Base-by-base conservation (phyloP, 1,140 invertebrate species). In the Leucophenga varia region DNA sequence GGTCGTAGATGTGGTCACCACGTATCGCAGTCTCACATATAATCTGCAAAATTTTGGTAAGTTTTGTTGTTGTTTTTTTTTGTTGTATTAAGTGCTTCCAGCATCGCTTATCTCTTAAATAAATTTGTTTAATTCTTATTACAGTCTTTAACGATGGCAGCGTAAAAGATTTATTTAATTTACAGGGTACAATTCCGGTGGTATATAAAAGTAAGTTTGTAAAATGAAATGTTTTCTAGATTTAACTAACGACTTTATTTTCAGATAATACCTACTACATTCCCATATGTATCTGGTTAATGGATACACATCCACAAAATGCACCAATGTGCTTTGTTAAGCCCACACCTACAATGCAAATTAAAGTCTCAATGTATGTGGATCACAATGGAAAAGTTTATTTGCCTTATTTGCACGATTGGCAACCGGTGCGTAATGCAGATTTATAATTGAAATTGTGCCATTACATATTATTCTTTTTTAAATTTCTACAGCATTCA, bases 271-370 rank as follows among this genome's bases (percentile, higher is more conserved):
- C 77, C 13, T 99, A 99, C 77, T 95, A 99, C 78, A 99, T 99
- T 78, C 97, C 97, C 28, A 85, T 99, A 19, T 89, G 88, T 74
- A 88, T 99, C 60, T 98, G 93, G 91, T 69, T 99, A 20, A 87
- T 96, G 84, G 93, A 99, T 68, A 97, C 93, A 19, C 93, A 99
- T 82, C 97, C 97, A 1, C 86, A 91, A 69, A 91, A 96, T 79
- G 91, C 95, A 14, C 97, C 97, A n/a, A 90, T 98, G 75, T 97
- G 95, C 71, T 99, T 90, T 77, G 97, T 99, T 0, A 91, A 87
- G 76, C 97, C 97, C 30, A 99, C 97, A 4, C 48, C 84, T 42
- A 91, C 91, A 51, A 99, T 99, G 97, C 84, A 86, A 43, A 95
- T 99, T 48, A 97, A 96, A 81, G 85, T 89, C 14, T 97, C 94